phyloP scores from a whole-genome alignment of 2,797 vertebrate species.

The Nasua narica region DNA sequence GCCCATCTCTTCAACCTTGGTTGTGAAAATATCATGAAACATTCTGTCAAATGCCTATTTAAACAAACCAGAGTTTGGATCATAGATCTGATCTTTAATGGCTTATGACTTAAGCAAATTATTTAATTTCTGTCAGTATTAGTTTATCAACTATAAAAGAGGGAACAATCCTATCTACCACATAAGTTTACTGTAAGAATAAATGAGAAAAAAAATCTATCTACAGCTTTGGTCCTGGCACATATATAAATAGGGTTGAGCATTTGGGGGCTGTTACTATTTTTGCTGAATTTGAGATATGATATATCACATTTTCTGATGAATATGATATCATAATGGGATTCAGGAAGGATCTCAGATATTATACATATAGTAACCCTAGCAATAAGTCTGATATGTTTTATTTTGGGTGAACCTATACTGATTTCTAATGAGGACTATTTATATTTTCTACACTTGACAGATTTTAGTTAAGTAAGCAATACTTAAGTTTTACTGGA shows the following conservation, averaged over 20 bases:
- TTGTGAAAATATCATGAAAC: neutral
- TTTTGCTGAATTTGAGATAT: neutral
- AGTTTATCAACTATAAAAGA: neutral
- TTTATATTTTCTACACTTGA: neutral
- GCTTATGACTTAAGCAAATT: neutral
- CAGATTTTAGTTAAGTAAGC: neutral
- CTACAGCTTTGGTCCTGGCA: neutral
- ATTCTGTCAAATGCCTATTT: neutral
- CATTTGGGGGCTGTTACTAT: neutral
- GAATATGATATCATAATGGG: neutral
- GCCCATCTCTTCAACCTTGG: neutral
- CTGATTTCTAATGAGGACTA: neutral
- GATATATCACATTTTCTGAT: neutral
- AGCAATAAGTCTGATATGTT: neutral
- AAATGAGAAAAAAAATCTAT: neutral
- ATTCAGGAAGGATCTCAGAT: neutral
- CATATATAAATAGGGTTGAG: neutral
- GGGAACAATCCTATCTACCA: neutral
- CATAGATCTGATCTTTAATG: neutral
- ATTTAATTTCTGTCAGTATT: neutral
- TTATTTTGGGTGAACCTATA: constrained; percentile 22
- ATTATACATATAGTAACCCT: neutral
- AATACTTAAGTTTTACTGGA: neutral
- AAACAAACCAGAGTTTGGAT: neutral
- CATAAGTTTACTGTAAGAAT: neutral